A percentile compares a stretch with the other conserved stretches of the same genome.
These are phyloP conservation scores for Pinna nobilis DNA, from an alignment of 1,140 invertebrate species.

Conservation along the genomic window DNA sequence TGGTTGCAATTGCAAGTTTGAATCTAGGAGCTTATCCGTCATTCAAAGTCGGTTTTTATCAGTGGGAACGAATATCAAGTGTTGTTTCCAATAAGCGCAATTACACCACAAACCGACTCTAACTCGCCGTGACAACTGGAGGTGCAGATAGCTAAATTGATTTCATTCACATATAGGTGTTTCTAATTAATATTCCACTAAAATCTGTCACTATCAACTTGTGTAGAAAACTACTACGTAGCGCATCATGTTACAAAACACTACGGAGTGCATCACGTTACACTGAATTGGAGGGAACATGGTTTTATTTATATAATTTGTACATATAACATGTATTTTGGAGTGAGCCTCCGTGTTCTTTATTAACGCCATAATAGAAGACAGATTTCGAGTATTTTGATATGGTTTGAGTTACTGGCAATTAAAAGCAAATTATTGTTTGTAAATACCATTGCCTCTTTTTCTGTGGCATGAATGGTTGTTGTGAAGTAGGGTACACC, in stretches of 20 bases:
- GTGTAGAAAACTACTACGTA: conserved; percentile 12
- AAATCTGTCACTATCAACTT: conserved; percentile 34
- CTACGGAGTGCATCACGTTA: conserved; percentile 9
- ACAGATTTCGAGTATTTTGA: not conserved
- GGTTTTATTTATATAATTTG: conserved; percentile 25
- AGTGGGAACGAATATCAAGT: conserved; percentile 2
- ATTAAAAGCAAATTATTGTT: conserved; percentile 15
- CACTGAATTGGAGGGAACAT: conserved; percentile 18
- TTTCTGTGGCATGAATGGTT: too few species aligned
- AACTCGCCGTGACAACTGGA: conserved; percentile 24
- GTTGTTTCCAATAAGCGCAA: conserved; percentile 19
- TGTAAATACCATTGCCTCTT: conserved; percentile 14
- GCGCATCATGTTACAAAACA: conserved; percentile 16
- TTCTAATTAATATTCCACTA: conserved; percentile 31
- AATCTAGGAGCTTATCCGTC: too few species aligned
- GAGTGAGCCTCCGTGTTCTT: not conserved
- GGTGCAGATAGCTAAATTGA: conserved; percentile 23
- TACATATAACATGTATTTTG: conserved; percentile 10
- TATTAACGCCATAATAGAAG: not conserved
- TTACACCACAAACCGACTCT: conserved; percentile 4
- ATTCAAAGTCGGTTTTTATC: conserved; percentile 3
- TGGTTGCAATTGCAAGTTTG: conserved; percentile 5
- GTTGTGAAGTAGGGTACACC: too few species aligned
- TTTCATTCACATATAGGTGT: conserved; percentile 34
- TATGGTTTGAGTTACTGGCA: conserved; percentile 6